phyloP scores from a whole-genome alignment of 2,797 vertebrate genomes.

The Brachyalestes nurse region DNA sequence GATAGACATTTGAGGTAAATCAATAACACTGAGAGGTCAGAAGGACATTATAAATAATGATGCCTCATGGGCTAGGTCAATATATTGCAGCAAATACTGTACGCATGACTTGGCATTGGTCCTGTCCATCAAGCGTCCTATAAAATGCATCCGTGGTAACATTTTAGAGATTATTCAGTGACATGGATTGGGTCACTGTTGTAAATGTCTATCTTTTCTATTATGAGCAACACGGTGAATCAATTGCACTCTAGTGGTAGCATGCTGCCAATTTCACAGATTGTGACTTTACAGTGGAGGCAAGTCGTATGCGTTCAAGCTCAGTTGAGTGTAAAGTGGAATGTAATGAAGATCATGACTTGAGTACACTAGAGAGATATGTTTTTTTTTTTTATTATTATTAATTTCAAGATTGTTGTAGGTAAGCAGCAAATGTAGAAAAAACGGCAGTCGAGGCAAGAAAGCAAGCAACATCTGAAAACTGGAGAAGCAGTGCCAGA shows the following conservation, averaged over 20 bases:
- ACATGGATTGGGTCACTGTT: conserved; percentile 48
- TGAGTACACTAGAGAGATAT: not conserved
- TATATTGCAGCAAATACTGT: conserved; percentile 18
- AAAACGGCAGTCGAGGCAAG: not conserved
- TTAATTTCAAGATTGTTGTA: conserved; percentile 19
- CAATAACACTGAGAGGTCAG: conserved; percentile 42
- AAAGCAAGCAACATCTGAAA: conserved; percentile 1
- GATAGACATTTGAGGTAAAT: conserved; percentile 19
- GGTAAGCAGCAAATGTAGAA: not conserved
- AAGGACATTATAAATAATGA: conserved; percentile 38
- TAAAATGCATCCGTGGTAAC: conserved; percentile 37
- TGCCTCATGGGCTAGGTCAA: conserved; percentile 29
- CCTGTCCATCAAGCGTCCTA: conserved; percentile 27
- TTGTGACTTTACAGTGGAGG: conserved; percentile 42
- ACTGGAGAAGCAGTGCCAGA: not conserved
- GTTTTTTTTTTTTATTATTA: not conserved
- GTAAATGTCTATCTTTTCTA: conserved; percentile 49
- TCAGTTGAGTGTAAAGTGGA: conserved; percentile 4
- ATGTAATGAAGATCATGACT: conserved; percentile 13
- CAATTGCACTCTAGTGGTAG: conserved; percentile 37
- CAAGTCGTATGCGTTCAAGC: conserved; percentile 24
- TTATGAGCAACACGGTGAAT: conserved; percentile 31
- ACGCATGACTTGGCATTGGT: conserved; percentile 17
- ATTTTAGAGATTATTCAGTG: conserved; percentile 39
- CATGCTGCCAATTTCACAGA: conserved; percentile 49